phyloP scores from a whole-genome alignment of 2,888 invertebrate species.

The Dicranocentrus wangi region DNA sequence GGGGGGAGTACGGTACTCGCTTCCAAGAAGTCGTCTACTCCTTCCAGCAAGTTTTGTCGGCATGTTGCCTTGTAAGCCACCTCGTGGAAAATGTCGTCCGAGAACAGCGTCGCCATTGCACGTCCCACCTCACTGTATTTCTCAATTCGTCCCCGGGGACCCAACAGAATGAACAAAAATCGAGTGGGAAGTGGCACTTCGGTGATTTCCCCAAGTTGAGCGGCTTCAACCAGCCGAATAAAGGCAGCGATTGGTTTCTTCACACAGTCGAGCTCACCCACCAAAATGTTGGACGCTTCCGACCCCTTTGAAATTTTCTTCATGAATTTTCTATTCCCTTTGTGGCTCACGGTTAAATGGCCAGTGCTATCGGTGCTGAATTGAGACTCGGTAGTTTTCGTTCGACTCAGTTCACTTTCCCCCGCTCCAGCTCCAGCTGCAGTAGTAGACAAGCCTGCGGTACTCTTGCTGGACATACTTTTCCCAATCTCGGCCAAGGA shows the following conservation, averaged over 20 bases:
- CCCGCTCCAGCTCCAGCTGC: background rate
- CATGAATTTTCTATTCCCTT: conserved; percentile 74
- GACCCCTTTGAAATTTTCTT: conserved; percentile 78
- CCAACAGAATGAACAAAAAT: conserved; percentile 77
- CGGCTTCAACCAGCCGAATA: conserved; percentile 76
- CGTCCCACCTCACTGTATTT: conserved; percentile 73
- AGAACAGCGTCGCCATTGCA: conserved; percentile 74
- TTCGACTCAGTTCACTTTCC: background rate
- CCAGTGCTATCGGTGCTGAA: background rate
- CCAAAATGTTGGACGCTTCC: conserved; percentile 78
- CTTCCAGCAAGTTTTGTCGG: conserved; percentile 69
- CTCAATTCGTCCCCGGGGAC: conserved; percentile 74
- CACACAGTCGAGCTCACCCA: conserved; percentile 78
- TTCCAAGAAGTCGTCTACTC: conserved; percentile 73
- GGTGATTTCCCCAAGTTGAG: conserved; percentile 77
- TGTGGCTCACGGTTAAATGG: background rate
- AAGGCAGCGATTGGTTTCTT: conserved; percentile 77
- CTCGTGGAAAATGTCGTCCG: conserved; percentile 74
- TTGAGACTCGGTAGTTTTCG: background rate
- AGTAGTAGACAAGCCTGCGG: background rate
- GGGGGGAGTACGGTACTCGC: conserved; percentile 72
- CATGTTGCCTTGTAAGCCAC: conserved; percentile 72
- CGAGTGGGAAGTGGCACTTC: conserved; percentile 78
- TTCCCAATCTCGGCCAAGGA: conserved; percentile 40
- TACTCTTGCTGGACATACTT: conserved; percentile 27